phyloP scores from a whole-genome alignment of 2,797 vertebrate species.

The Sebastes elongatus region DNA sequence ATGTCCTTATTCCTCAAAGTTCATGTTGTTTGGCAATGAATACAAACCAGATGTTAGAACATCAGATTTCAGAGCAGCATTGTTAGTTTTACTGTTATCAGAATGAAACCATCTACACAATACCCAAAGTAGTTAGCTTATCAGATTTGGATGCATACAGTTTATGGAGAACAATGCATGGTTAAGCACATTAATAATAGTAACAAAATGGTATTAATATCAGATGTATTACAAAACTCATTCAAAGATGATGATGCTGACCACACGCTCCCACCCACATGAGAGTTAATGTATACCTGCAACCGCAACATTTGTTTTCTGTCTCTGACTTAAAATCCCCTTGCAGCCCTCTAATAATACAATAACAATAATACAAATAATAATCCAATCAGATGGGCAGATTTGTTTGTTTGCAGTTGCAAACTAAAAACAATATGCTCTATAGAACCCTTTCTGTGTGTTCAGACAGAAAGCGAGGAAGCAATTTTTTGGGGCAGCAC shows the following conservation, averaged over 20 bases:
- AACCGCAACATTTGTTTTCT: not conserved
- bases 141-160: not conserved
- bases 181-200: not conserved
- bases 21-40: not conserved
- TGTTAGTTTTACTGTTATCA: not conserved
- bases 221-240: not conserved
- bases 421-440: not conserved
- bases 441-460: not conserved
- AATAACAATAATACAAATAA: not conserved
- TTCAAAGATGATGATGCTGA: not conserved
- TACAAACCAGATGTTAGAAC: not conserved
- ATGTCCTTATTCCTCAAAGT: not conserved
- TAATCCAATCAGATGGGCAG: not conserved
- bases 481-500: not conserved
- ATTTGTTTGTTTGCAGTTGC: not conserved
- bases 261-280: not conserved
- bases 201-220: not conserved
- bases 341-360: not conserved
- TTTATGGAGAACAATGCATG: not conserved
- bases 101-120: not conserved
- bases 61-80: not conserved
- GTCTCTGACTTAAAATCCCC: not conserved
- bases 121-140: not conserved
- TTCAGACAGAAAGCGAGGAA: not conserved
- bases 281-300: not conserved